Evolutionary conservation across 2,888 invertebrate genomes (phyloP).

Genomic region (Cartodere bifasciata): DNA sequence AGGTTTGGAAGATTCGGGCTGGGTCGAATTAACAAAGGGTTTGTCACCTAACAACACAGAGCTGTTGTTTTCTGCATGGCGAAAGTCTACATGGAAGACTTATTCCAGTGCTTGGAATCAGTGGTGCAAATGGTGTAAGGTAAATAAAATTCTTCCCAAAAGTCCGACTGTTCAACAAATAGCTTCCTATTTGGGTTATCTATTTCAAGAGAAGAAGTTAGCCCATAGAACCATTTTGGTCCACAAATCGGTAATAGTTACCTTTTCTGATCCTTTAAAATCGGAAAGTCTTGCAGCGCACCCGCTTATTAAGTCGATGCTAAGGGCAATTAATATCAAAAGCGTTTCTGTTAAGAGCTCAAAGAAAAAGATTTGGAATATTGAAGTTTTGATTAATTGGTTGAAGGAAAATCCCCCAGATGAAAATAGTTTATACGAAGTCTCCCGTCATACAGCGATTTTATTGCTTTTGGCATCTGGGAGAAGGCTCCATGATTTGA

Average conservation of each 20-base stretch:
- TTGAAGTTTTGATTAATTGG: neutral
- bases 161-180: neutral
- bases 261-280: neutral
- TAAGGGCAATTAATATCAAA: neutral
- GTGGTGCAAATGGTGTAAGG: neutral
- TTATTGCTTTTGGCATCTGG: slow-evolving; percentile 3
- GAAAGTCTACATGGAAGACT: neutral
- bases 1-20: neutral
- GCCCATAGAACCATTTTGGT: no score
- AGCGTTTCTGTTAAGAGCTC: neutral
- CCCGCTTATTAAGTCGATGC: neutral
- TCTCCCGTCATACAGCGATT: no score
- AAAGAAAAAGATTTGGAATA: neutral
- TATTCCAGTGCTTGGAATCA: neutral
- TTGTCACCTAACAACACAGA: neutral
- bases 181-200: neutral
- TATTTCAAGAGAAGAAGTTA: no score
- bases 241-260: slow-evolving; percentile 2
- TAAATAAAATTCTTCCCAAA: neutral
- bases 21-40: neutral
- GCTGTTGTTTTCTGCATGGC: slow-evolving; percentile 2
- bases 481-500: slow-evolving; percentile 2
- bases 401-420: neutral
- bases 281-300: neutral
- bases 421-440: neutral